phyloP scores from a whole-genome alignment of 1,140 invertebrate genomes.

The Dendrolimus punctatus region DNA sequence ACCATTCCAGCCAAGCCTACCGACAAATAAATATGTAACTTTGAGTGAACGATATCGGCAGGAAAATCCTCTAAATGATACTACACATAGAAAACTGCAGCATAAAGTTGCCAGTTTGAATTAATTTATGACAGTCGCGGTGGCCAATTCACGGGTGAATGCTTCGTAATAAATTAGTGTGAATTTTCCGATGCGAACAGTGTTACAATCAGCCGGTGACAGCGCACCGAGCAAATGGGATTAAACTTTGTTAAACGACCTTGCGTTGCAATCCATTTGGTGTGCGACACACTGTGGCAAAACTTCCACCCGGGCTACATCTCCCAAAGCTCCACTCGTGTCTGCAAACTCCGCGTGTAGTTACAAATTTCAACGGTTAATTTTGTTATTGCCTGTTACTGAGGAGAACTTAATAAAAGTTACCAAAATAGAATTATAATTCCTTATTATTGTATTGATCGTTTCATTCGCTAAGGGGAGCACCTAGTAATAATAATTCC shows the following conservation, averaged over 20 bases:
- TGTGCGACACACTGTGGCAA: conserved; percentile 44
- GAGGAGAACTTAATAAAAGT: conserved; percentile 23
- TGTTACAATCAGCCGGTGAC: conserved; percentile 53
- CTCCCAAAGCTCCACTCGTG: conserved; percentile 14
- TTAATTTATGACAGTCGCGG: conserved; percentile 36
- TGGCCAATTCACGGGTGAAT: conserved; percentile 29
- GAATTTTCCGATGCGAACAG: conserved; percentile 41
- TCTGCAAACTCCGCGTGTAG: conserved; percentile 28
- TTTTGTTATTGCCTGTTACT: conserved; percentile 33
- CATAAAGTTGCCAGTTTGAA: conserved; percentile 7
- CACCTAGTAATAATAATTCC: no score
- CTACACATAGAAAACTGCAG: no score
- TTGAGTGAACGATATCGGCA: conserved; percentile 7
- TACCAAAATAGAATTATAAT: conserved; percentile 24
- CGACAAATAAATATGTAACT: conserved; percentile 61
- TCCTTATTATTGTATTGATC: conserved; percentile 9
- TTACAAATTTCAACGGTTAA: conserved; percentile 39
- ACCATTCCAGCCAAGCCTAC: conserved; percentile 50
- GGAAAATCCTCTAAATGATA: no score
- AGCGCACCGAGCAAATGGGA: conserved; percentile 45
- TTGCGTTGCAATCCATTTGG: conserved; percentile 61
- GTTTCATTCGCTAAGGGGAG: conserved; percentile 8
- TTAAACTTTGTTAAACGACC: conserved; percentile 65
- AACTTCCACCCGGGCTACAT: conserved; percentile 33
- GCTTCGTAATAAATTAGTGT: conserved; percentile 41